Conservation (phyloP, 2,797 vertebrate genomes). For the Discoglossus pictus region DNA sequence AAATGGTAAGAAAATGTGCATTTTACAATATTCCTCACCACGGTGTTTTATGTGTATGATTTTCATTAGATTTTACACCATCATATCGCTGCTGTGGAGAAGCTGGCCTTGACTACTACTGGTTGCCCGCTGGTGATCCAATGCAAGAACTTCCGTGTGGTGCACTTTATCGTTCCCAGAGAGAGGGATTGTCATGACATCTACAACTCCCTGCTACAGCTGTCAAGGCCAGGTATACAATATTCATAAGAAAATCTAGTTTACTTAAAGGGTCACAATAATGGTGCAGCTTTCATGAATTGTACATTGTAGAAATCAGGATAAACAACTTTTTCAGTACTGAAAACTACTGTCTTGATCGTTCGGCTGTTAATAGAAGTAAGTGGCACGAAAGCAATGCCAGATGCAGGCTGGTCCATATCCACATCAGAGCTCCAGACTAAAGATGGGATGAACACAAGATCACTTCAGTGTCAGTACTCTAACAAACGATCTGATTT, state of each 20-base stretch:
- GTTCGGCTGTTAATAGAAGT: too few species aligned
- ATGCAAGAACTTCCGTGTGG: conserved; percentile 92
- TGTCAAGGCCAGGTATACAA: conserved; percentile 84
- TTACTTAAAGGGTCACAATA: neutral
- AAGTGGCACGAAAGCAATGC: too few species aligned
- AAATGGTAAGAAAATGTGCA: too few species aligned
- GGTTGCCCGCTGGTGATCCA: conserved; percentile 95
- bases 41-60: conserved; percentile 4
- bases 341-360: too few species aligned
- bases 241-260: neutral
- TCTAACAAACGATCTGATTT: too few species aligned
- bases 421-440: too few species aligned
- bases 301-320: neutral
- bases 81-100: conserved; percentile 93
- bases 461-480: too few species aligned
- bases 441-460: too few species aligned
- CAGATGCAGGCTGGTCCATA: too few species aligned
- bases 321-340: too few species aligned
- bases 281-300: too few species aligned
- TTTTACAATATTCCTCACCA: too few species aligned
- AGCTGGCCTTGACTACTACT: conserved; percentile 88
- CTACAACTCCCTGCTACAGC: conserved; percentile 91
- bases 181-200: conserved; percentile 96
- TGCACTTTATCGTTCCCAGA: conserved; percentile 91
- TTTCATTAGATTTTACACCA: conserved; percentile 90